Conservation (phyloP, 92 coral and sea anemone genomes). For the Anthopleura xanthogrammica region DNA sequence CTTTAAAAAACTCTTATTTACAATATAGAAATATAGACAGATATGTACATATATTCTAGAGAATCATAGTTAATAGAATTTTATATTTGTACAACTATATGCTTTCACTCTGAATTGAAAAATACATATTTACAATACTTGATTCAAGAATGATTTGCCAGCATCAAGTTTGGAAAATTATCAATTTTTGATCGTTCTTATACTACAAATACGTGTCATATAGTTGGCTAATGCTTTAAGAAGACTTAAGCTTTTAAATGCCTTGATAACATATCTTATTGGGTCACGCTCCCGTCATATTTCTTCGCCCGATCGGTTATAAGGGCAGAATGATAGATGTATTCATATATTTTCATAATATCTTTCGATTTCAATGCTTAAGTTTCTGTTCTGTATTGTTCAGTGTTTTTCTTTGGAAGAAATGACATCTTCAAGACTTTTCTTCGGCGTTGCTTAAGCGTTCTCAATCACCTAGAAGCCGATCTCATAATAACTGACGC, state of each 20-base stretch:
- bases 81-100: background rate
- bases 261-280: background rate
- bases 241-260: background rate
- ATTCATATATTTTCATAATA: background rate
- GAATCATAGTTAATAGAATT: background rate
- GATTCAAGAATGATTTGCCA: background rate
- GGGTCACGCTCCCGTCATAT: background rate
- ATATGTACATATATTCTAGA: background rate
- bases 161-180: background rate
- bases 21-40: background rate
- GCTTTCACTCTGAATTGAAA: background rate
- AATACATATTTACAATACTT: background rate
- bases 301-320: background rate
- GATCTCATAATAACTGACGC: background rate
- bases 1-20: background rate
- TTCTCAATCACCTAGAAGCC: too few species aligned
- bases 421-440: background rate
- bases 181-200: background rate
- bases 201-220: background rate
- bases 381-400: background rate
- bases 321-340: background rate
- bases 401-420: background rate
- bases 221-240: constrained; percentile 1
- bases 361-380: background rate
- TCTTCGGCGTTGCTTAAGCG: background rate